phyloP scores from a whole-genome alignment of 2,797 vertebrate genomes.

The Pangasius larnaudii region DNA sequence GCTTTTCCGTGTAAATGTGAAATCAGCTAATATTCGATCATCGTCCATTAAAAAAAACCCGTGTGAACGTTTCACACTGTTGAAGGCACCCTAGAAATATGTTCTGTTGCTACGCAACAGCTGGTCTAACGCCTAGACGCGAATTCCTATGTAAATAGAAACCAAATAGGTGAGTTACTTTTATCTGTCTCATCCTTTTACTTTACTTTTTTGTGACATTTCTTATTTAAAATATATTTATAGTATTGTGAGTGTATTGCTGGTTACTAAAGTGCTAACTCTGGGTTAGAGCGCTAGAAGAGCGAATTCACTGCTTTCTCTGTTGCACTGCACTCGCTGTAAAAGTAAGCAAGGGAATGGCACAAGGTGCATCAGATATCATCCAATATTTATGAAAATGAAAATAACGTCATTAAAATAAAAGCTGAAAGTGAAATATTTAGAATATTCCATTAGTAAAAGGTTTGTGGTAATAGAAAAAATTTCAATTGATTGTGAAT shows the following conservation, averaged over 20 bases:
- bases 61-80: neutral
- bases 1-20: neutral
- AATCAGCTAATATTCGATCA: neutral
- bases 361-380: neutral
- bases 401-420: neutral
- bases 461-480: neutral
- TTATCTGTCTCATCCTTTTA: neutral
- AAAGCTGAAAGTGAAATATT: neutral
- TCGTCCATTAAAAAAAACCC: neutral
- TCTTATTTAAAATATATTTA: neutral
- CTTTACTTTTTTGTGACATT: neutral
- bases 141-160: neutral
- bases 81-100: constrained; percentile 6
- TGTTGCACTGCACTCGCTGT: neutral
- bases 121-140: neutral
- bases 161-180: constrained; percentile 7
- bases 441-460: neutral
- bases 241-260: neutral
- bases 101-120: constrained; percentile 40
- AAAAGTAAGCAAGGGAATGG: too few species aligned
- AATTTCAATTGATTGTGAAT: too few species aligned
- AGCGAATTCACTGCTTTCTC: neutral
- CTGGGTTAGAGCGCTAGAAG: neutral
- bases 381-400: neutral
- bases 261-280: neutral